Conservation (phyloP, 1,140 invertebrate genomes). For the Polyergus mexicanus region DNA sequence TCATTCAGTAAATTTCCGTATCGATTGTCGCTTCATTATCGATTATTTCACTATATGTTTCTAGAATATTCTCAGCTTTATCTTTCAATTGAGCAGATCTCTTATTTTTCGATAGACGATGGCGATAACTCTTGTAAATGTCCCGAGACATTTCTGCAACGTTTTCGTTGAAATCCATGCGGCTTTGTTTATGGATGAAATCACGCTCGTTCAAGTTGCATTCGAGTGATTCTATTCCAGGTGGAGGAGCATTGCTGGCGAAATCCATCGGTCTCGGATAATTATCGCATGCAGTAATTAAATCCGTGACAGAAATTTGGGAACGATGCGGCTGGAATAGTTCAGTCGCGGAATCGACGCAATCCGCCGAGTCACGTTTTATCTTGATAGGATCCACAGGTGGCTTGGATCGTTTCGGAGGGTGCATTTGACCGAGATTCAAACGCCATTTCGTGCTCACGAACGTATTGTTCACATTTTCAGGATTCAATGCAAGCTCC, state of each 20-base stretch:
- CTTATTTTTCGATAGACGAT: conserved; percentile 40
- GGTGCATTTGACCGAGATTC: conserved; percentile 69
- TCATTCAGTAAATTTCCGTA: background rate
- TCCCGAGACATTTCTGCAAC: conserved; percentile 68
- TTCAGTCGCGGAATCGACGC: background rate
- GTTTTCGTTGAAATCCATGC: conserved; percentile 62
- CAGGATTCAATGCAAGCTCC: conserved; percentile 52
- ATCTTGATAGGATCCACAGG: conserved; percentile 45
- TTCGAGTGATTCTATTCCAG: conserved; percentile 50
- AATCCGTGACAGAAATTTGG: conserved; percentile 41
- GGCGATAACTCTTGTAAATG: conserved; percentile 70
- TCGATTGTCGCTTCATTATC: background rate
- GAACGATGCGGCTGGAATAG: background rate
- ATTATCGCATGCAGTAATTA: conserved; percentile 58
- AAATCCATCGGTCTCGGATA: conserved; percentile 81
- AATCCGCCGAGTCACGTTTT: conserved; percentile 18
- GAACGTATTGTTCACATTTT: conserved; percentile 63
- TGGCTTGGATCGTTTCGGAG: conserved; percentile 47
- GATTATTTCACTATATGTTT: background rate
- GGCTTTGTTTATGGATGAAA: conserved; percentile 72
- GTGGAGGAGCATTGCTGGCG: background rate
- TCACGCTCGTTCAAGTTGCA: conserved; percentile 51
- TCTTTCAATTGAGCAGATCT: background rate
- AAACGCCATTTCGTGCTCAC: conserved; percentile 77
- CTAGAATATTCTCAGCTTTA: background rate